Percentiles rank a stretch among this genome's conserved stretches.
Conservation (phyloP, 2,113 vertebrate species). For the zebrafish (Danio rerio) region GRCz12tu NC_133179.1:15067501-15068000, state of each 20-base stretch:
- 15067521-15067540: constrained; percentile 76
- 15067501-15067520: constrained; percentile 77
- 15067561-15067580: not conserved
- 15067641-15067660: not conserved
- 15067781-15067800: not conserved
- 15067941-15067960: constrained; percentile 93
- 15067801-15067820: constrained; percentile 85
- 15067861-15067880: constrained; percentile 85
- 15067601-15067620: not conserved
- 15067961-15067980: constrained; percentile 81
- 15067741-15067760: not conserved
- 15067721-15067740: not conserved
- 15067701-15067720: not conserved
- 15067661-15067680: not conserved
- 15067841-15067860: constrained; percentile 83
- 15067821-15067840: constrained; percentile 87
- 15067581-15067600: not conserved
- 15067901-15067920: constrained; percentile 74
- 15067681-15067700: not conserved
- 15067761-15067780: not conserved
- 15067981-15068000: constrained; percentile 45
- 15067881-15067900: constrained; percentile 71
- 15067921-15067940: constrained; percentile 80
- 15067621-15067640: not conserved
- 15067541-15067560: constrained; percentile 67